Conservation (phyloP, 2,113 vertebrate genomes). For the Hydropotes inermis region DNA sequence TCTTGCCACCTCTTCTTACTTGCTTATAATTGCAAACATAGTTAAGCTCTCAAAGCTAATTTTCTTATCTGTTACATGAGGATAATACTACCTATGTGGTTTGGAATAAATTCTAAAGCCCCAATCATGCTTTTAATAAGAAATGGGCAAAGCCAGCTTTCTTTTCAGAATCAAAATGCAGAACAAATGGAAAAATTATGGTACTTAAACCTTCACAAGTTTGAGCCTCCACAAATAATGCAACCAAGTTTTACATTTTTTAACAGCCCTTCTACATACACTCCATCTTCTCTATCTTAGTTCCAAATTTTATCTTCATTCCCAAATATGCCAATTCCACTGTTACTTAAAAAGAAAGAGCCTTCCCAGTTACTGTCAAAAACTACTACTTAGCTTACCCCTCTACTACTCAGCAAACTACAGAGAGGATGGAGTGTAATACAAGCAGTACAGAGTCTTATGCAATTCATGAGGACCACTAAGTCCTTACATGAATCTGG, state of each 20-base stretch:
- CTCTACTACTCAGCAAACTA: constrained; percentile 73
- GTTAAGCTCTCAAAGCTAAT: not conserved
- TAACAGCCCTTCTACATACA: constrained; percentile 85
- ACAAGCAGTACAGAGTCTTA: constrained; percentile 83
- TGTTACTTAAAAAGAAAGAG: constrained; percentile 72
- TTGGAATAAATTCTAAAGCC: constrained; percentile 32
- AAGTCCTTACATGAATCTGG: constrained; percentile 77
- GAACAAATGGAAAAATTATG: constrained; percentile 89
- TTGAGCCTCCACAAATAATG: constrained; percentile 88
- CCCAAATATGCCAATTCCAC: constrained; percentile 70
- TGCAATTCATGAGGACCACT: constrained; percentile 71
- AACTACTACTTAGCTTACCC: constrained; percentile 70
- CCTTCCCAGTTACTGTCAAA: constrained; percentile 79
- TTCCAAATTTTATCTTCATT: constrained; percentile 76
- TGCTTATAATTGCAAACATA: not conserved
- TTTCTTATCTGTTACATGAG: constrained; percentile 45
- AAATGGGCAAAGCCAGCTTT: constrained; percentile 89
- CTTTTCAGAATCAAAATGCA: constrained; percentile 91
- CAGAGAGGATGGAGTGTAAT: constrained; percentile 85
- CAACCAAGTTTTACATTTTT: constrained; percentile 85
- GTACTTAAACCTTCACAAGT: constrained; percentile 89
- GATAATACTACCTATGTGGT: not conserved
- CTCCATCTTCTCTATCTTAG: constrained; percentile 84
- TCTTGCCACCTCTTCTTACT: not conserved
- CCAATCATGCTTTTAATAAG: constrained; percentile 86